These are phyloP conservation scores for Zootermopsis nevadensis DNA, from an alignment of 2,888 invertebrate genomes.

Conservation along the genomic window DNA sequence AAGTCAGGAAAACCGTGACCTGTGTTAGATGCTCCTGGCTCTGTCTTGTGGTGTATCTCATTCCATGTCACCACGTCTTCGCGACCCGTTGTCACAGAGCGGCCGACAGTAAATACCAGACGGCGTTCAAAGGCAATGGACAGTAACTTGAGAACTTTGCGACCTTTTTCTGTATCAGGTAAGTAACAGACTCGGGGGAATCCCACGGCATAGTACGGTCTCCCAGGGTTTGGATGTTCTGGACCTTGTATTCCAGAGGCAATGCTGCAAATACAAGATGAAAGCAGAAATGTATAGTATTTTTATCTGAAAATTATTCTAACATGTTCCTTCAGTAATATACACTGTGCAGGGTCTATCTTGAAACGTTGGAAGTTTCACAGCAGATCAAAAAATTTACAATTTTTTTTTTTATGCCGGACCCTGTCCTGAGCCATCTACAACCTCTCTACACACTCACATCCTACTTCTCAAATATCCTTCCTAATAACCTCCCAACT, in stretches of 20 bases:
- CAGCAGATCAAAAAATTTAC: no score
- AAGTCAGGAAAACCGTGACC: constrained; percentile 81
- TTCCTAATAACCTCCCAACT: no score
- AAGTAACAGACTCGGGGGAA: constrained; percentile 86
- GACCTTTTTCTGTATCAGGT: constrained; percentile 85
- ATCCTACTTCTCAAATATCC: no score
- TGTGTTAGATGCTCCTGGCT: constrained; percentile 69
- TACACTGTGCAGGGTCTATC: no score
- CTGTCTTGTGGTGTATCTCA: constrained; percentile 88
- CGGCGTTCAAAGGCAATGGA: constrained; percentile 87
- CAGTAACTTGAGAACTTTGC: constrained; percentile 80
- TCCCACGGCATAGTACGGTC: constrained; percentile 89
- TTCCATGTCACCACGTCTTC: constrained; percentile 95
- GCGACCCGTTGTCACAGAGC: constrained; percentile 89
- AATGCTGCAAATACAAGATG: constrained; percentile 68
- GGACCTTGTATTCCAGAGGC: constrained; percentile 85
- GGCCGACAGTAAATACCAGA: constrained; percentile 85
- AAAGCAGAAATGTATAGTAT: neutral
- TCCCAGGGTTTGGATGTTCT: constrained; percentile 83
- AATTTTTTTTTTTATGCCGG: no score
- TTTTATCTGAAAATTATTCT: no score
- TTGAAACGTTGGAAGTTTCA: no score
- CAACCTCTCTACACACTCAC: no score
- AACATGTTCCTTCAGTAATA: no score
- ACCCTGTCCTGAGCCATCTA: no score